Conservation (phyloP, 1,140 invertebrate genomes). For the Oscheius sp. region DNA sequence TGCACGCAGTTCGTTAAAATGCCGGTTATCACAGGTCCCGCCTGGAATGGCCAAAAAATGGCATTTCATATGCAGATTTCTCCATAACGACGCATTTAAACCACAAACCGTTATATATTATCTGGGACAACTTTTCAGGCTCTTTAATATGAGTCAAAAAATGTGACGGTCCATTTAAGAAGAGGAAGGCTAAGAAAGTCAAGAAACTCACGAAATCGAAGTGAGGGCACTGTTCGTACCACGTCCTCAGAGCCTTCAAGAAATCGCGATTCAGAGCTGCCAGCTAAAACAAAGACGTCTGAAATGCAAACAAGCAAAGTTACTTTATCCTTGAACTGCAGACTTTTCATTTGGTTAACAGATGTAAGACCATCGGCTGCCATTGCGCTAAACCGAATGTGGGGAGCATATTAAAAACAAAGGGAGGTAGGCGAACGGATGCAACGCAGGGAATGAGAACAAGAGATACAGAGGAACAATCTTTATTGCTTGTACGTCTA, state of each 20-base stretch:
- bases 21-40: too few species aligned
- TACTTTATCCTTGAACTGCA: constrained; percentile 2
- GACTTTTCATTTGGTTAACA: not conserved
- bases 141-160: too few species aligned
- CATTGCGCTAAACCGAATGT: not conserved
- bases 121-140: too few species aligned
- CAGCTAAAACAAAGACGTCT: too few species aligned
- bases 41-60: too few species aligned
- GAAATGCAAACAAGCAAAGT: too few species aligned
- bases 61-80: too few species aligned
- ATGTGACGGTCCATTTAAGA: too few species aligned
- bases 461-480: not conserved
- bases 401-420: not conserved
- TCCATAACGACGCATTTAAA: too few species aligned
- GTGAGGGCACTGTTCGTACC: constrained; percentile 5
- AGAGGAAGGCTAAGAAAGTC: too few species aligned
- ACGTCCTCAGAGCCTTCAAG: not conserved
- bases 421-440: not conserved
- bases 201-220: constrained; percentile 22
- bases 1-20: too few species aligned
- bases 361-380: not conserved
- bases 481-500: not conserved
- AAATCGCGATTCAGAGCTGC: constrained; percentile 11
- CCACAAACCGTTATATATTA: too few species aligned
- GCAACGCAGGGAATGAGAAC: not conserved